Percentiles rank a stretch among this genome's conserved stretches.
Evolutionary conservation across 2,888 invertebrate species (phyloP).

Genomic region (Stenichneumon culpator): DNA sequence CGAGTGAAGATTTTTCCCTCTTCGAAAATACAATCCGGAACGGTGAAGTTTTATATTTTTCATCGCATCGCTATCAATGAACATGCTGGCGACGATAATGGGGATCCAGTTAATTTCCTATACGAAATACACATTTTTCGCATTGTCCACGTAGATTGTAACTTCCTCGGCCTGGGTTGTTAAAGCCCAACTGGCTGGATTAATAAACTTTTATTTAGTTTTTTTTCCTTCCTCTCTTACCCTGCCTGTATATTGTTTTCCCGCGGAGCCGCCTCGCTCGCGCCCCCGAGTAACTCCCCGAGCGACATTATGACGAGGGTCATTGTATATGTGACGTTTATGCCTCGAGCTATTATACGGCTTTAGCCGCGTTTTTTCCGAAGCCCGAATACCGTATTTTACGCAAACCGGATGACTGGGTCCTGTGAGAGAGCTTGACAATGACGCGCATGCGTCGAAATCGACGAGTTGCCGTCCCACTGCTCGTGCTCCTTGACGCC

Average conservation of each 20-base stretch:
- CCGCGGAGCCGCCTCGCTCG: background rate
- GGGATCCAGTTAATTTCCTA: background rate
- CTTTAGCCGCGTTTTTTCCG: background rate
- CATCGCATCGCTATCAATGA: no score
- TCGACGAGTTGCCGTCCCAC: no score
- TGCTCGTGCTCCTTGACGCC: no score
- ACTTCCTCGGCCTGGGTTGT: background rate
- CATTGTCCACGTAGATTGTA: background rate
- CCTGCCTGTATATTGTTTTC: background rate
- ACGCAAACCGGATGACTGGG: no score
- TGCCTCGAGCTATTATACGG: background rate
- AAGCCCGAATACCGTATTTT: no score
- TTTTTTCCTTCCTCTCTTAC: background rate
- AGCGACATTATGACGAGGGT: conserved; percentile 3
- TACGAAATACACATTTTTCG: background rate
- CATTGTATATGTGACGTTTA: background rate
- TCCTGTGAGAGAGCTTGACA: no score
- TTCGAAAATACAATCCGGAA: no score
- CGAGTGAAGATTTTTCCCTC: background rate
- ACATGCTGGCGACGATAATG: background rate
- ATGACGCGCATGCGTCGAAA: no score
- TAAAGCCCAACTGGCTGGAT: background rate
- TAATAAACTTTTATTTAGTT: background rate
- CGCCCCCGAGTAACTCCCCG: background rate
- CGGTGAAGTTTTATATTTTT: no score